These are phyloP conservation scores for Ondatra zibethicus DNA, from an alignment of 2,113 vertebrate species.

Conservation along the genomic window DNA sequence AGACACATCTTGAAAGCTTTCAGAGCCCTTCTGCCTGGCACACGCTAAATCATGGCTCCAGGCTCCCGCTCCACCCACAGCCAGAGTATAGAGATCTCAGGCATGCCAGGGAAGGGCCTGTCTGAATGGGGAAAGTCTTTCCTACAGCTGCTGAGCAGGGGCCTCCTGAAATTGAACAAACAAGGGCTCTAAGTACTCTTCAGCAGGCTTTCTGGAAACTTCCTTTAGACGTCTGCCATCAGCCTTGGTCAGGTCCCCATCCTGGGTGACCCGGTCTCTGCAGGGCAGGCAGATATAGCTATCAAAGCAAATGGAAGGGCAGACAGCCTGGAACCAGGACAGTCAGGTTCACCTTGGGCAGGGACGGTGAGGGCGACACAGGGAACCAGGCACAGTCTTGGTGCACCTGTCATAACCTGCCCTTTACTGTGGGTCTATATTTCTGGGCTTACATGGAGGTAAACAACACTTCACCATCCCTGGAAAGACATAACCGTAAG, in stretches of 20 bases:
- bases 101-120: not conserved
- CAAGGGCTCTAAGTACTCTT: not conserved
- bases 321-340: not conserved
- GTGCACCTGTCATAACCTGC: not conserved
- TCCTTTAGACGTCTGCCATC: too few relatives aligned
- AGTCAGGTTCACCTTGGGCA: not conserved
- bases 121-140: not conserved
- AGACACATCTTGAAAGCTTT: constrained; percentile 14
- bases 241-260: not conserved
- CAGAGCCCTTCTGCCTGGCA: constrained; percentile 52
- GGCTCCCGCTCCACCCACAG: not conserved
- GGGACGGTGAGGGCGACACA: not conserved
- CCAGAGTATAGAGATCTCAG: not conserved
- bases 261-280: not conserved
- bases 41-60: constrained; percentile 20
- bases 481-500: not conserved
- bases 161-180: not conserved
- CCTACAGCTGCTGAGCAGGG: not conserved
- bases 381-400: not conserved
- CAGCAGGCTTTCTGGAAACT: not conserved
- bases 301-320: not conserved
- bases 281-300: not conserved
- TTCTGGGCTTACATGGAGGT: not conserved
- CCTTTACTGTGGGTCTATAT: not conserved
- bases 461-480: not conserved